Base-by-base conservation (phyloP, 2,888 invertebrate species). In the Hipparchia semele region DNA sequence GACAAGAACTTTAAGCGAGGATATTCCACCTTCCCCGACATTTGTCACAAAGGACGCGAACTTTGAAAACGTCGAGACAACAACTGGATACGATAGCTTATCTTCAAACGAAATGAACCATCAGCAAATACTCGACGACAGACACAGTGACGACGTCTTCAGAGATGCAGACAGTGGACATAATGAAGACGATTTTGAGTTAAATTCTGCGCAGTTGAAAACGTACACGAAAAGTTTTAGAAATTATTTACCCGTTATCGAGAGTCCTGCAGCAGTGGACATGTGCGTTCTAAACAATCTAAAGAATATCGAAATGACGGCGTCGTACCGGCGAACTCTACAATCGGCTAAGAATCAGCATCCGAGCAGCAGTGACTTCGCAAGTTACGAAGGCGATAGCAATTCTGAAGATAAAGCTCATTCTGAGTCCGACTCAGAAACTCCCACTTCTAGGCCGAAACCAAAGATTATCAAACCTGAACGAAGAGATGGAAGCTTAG, bases 141-240 rank as follows among this genome's bases (percentile, higher is more conserved):
- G 85, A 53, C 86, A 83, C 6, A 76, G 79, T 51, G 88, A 89
- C 49, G 90, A 89, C 56, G 88, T 88, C 76, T 86, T 88, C 2
- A 80, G 87, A 74, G 91, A 89, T 68, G 81, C 79, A 0, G 92
- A 97, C 76, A 97, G 96, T 82, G 96, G 96, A 1, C 96, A 96
- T 70, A 96, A 96, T 80, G 96, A 96, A 74, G 96, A 96, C 71
- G 96, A 96, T 79, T 96, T 96, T 39, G 96, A 96, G 83, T 92
- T 94, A 39, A 95, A 94, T 83, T 94, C 95, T 70, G 91, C 94
- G 9, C 92, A 94, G 82, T 94, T 95, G 90, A 94, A 94, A 88
- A 95, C 95, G 0, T 95, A 95, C 84, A 95, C 95, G 60, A 94
- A 92, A 84, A 94, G 94, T 79, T 90, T 93, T 79, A 88, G 91